Evolutionary conservation across 2,888 invertebrate genomes (phyloP).

Genomic region (Torymus tubicola): DNA sequence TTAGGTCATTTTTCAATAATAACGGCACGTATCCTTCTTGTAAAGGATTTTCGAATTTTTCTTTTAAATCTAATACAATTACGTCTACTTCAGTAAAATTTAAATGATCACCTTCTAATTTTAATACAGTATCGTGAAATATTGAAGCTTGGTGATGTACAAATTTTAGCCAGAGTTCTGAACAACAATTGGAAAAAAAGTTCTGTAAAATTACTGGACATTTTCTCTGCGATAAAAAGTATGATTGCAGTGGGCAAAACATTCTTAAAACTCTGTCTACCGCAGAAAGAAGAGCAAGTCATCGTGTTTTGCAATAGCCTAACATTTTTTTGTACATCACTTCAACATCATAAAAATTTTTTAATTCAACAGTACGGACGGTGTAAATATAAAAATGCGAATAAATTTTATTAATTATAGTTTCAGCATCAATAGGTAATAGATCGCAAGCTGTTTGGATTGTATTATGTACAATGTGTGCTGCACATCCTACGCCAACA

Average conservation of each 20-base stretch:
- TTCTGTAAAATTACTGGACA: conserved; percentile 59
- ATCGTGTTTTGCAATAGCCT: conserved; percentile 52
- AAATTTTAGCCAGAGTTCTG: conserved; percentile 57
- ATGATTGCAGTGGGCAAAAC: conserved; percentile 62
- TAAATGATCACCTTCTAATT: conserved; percentile 53
- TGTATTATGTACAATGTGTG: conserved; percentile 24
- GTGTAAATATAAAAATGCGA: conserved; percentile 68
- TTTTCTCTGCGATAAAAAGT: conserved; percentile 64
- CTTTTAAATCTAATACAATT: not conserved
- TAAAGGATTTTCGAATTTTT: not conserved
- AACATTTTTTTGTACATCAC: conserved; percentile 62
- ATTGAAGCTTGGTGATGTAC: conserved; percentile 55
- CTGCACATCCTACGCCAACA: conserved; percentile 66
- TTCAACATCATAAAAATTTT: conserved; percentile 68
- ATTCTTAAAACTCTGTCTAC: conserved; percentile 66
- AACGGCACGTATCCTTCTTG: not conserved
- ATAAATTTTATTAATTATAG: conserved; percentile 34
- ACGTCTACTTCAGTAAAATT: conserved; percentile 30
- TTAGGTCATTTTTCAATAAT: too few species aligned
- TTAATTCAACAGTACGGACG: conserved; percentile 65
- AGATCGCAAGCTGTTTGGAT: conserved; percentile 39
- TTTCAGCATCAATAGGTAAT: not conserved
- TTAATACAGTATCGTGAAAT: conserved; percentile 51
- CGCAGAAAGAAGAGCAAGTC: conserved; percentile 61
- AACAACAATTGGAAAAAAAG: conserved; percentile 56